A percentile compares a stretch with the other conserved stretches of the same genome.
Conservation (phyloP, 37 sponge, comb jelly and placozoan genomes). For the Trichoplax adhaerens region DNA sequence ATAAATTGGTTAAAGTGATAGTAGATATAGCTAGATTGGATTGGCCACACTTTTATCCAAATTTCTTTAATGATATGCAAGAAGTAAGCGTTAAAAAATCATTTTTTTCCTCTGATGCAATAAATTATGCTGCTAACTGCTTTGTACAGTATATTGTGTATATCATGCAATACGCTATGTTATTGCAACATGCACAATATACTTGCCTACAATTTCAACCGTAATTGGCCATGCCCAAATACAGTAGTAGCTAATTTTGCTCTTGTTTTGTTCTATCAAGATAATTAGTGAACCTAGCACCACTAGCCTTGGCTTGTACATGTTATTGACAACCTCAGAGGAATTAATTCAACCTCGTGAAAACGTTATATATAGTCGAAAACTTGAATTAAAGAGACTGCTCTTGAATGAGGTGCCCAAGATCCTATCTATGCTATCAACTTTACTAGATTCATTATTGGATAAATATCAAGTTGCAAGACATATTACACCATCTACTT, state of each 20-base stretch:
- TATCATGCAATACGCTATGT: too few relatives aligned
- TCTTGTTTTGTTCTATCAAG: background rate
- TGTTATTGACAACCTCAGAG: constrained; percentile 50
- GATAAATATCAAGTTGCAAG: constrained; percentile 5
- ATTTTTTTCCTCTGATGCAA: too few relatives aligned
- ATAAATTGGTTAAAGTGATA: constrained; percentile 52
- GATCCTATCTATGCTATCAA: constrained; percentile 2
- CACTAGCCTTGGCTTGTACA: constrained; percentile 26
- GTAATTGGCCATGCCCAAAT: background rate
- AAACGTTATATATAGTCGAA: constrained; percentile 34
- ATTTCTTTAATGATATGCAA: constrained; percentile 42
- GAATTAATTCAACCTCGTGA: constrained; percentile 46
- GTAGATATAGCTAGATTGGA: constrained; percentile 45
- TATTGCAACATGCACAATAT: background rate
- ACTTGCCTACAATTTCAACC: background rate
- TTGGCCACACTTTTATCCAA: constrained; percentile 69
- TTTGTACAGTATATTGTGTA: too few relatives aligned
- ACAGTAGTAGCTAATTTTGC: background rate
- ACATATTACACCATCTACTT: constrained; percentile 1
- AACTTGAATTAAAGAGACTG: constrained; percentile 27
- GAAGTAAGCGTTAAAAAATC: constrained; percentile 18
- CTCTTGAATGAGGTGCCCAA: constrained; percentile 29
- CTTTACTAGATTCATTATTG: constrained; percentile 5
- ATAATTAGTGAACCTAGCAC: constrained; percentile 17
- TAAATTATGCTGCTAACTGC: too few relatives aligned